Base-by-base conservation (phyloP, 2,113 vertebrate species). In the Zosterops hypoxanthus region DNA sequence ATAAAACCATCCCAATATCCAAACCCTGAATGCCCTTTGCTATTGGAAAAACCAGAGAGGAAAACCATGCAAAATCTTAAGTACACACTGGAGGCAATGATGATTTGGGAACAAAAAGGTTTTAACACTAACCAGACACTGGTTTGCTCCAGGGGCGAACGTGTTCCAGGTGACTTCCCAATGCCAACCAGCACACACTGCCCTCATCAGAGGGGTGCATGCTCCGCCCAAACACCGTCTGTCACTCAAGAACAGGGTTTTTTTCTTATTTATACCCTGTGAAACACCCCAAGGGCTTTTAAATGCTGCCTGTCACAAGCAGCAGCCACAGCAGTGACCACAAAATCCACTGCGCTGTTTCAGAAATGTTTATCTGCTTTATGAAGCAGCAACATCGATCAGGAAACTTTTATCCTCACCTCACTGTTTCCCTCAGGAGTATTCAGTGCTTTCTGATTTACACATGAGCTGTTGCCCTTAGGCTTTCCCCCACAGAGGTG, bases 281-380 rank as follows among this genome's bases (percentile, higher is more conserved):
- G 26, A 50, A 71, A 14, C 19, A 42, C 6, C 64, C 39, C 42
- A 47, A 49, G 52, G 31, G 41, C 49, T 79, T 76, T 86, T 31
- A 64, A 75, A 42, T 3, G 33, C 75, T 31, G 41, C 44, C 44
- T 7, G 5, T 33, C 50, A 44, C 0, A 5, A 86, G 52, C 36
- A 80, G 71, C n/a, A 86, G 50, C n/a, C 36, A 1, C 41, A n/a
- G 29, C 21, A 61, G 44, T 2, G 59, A 41, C 68, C 56, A 34
- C 46, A 8, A 41, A 49, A 70, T 50, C 72, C 0, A 0, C 73
- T 19, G 6, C 0, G 39, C 18, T 14, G 44, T 31, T 75, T 56
- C 23, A 31, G 59, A 66, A 71, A 23, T 0, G 6, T 89, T 93
- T 52, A 77, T 84, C 86, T 69, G 66, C 70, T 82, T 75, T 66